Conservation (phyloP, 2,888 invertebrate genomes). For the Stenchaetothrips biformis region DNA sequence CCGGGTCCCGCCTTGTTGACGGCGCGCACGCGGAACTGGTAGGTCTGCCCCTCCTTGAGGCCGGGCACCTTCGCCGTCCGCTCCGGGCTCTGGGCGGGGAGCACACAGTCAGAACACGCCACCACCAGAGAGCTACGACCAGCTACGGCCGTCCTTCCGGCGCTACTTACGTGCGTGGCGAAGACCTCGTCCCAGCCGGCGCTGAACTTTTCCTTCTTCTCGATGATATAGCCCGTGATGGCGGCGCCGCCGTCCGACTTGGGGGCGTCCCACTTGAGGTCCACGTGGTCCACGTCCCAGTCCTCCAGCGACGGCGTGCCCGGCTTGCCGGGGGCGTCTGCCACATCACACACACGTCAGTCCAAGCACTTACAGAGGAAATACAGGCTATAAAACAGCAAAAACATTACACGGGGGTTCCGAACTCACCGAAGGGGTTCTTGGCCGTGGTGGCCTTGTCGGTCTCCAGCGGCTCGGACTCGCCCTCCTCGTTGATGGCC, state of each 20-base stretch:
- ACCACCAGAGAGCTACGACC: background rate
- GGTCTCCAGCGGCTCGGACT: constrained; percentile 91
- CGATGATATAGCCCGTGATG: constrained; percentile 80
- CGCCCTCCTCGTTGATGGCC: constrained; percentile 92
- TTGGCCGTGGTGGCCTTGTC: constrained; percentile 84
- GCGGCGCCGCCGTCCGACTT: constrained; percentile 73
- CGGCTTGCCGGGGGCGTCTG: constrained; percentile 79
- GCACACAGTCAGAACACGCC: background rate
- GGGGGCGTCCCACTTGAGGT: constrained; percentile 77
- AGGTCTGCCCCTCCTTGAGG: constrained; percentile 82
- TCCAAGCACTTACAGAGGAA: no score
- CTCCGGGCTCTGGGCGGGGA: constrained; percentile 56
- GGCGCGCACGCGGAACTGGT: constrained; percentile 92
- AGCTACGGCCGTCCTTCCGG: background rate
- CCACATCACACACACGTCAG: constrained; percentile 15
- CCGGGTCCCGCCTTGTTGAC: constrained; percentile 92
- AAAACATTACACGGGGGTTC: no score
- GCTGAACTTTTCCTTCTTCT: constrained; percentile 78
- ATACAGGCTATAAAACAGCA: no score
- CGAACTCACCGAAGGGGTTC: constrained; percentile 80
- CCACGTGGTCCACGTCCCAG: constrained; percentile 84
- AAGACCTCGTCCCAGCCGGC: constrained; percentile 76
- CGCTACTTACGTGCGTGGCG: constrained; percentile 57
- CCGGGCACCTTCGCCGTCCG: constrained; percentile 80
- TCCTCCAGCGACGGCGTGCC: constrained; percentile 80